A percentile compares a stretch with the other conserved stretches of the same genome.
Evolutionary conservation across 2,113 vertebrate genomes (phyloP).

Genomic region (Athene noctua): DNA sequence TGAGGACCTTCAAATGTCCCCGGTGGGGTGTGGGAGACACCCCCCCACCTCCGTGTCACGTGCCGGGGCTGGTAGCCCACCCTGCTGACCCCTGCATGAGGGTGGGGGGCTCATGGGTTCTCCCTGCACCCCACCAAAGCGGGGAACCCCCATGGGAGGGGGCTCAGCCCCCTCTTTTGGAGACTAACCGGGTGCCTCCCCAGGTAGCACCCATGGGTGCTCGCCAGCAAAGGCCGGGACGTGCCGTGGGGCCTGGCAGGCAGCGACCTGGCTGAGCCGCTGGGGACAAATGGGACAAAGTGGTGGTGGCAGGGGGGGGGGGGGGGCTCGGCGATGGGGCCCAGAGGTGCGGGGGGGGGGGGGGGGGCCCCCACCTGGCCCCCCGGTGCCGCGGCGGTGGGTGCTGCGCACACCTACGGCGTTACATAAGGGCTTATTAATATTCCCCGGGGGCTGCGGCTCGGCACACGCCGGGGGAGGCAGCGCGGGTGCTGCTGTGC

Average conservation of each 20-base stretch:
- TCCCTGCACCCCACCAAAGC: background rate
- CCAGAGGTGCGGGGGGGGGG: background rate
- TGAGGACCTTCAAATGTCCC: background rate
- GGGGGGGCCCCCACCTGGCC: background rate
- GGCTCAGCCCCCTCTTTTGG: background rate
- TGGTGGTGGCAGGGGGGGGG: too few species aligned
- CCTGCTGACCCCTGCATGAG: too few species aligned
- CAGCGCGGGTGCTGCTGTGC: background rate
- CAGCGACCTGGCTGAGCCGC: too few species aligned
- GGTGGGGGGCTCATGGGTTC: background rate
- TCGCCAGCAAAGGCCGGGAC: too few species aligned
- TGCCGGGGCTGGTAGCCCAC: background rate
- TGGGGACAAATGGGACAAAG: background rate
- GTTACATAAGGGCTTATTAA: background rate
- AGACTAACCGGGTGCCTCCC: background rate
- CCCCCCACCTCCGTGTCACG: accelerated
- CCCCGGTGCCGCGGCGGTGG: background rate
- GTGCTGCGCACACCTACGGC: background rate
- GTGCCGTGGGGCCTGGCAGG: background rate
- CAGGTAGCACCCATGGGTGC: background rate
- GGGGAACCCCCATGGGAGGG: background rate
- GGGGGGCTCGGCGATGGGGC: background rate
- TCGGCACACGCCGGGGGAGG: background rate
- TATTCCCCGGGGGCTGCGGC: background rate
- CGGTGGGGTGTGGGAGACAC: background rate